These are phyloP conservation scores for Drosophila elegans DNA, from an alignment of 1,140 invertebrate genomes.

Conservation along the genomic window DNA sequence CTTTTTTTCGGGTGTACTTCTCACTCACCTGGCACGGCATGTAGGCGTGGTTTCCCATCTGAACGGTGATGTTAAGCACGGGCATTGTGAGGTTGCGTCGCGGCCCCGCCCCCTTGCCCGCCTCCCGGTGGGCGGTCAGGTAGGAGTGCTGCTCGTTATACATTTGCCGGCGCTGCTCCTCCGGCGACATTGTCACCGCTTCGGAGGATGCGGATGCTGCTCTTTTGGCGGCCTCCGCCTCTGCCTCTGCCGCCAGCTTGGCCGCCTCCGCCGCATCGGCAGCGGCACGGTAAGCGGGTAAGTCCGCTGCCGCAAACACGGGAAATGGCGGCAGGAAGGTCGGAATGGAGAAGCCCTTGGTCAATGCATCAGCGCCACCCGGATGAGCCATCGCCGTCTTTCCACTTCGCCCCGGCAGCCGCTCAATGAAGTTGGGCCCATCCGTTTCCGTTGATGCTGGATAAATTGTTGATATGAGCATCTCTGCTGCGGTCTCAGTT, in stretches of 20 bases:
- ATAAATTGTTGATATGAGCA: slow-evolving; percentile 74
- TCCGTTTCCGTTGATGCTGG: slow-evolving; percentile 64
- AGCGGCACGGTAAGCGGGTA: slow-evolving; percentile 74
- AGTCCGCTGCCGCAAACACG: slow-evolving; percentile 76
- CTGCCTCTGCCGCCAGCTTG: slow-evolving; percentile 32
- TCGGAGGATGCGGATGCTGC: slow-evolving; percentile 51
- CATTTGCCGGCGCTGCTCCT: slow-evolving; percentile 62
- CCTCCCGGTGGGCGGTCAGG: slow-evolving; percentile 57
- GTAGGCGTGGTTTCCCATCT: slow-evolving; percentile 93
- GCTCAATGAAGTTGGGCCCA: slow-evolving; percentile 69
- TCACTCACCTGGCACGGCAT: slow-evolving; percentile 91
- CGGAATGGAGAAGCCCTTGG: slow-evolving; percentile 82
- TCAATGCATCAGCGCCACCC: slow-evolving; percentile 68
- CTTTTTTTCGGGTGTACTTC: neutral
- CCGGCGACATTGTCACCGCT: slow-evolving; percentile 63
- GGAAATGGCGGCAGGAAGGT: slow-evolving; percentile 81
- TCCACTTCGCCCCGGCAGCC: slow-evolving; percentile 18
- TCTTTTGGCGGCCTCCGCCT: slow-evolving; percentile 14
- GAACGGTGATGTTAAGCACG: slow-evolving; percentile 91
- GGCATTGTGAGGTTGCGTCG: slow-evolving; percentile 73
- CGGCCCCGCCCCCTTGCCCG: slow-evolving; percentile 38
- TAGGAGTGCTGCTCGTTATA: slow-evolving; percentile 78
- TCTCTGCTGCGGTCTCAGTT: slow-evolving; percentile 13
- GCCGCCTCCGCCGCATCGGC: slow-evolving; percentile 63
- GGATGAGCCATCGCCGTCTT: slow-evolving; percentile 37